Base-by-base conservation (phyloP, 2,888 invertebrate species). In the Melanostoma mellinum region DNA sequence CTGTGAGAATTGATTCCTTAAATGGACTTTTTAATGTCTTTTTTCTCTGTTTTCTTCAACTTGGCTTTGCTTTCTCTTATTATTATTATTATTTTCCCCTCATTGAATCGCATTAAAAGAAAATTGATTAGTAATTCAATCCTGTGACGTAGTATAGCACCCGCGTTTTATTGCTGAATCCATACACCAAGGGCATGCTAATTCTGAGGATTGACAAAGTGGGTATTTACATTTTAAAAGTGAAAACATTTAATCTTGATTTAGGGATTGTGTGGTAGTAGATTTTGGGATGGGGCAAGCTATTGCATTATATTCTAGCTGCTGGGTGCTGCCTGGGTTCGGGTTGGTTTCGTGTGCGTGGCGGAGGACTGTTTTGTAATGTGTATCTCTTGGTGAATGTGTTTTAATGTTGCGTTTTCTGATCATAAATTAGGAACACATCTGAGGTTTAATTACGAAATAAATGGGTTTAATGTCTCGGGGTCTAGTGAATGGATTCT, bases 61-160 rank as follows among this genome's bases (percentile, higher is more conserved):
- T 8, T 53, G 36, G 42, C 33, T 60, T 6, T 65, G 48, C 61
- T 72, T 67, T 76, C 67, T 53, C 67, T 76, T 80, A 75, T 75
- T 80, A 80, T 75, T 75, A 72, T 76, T 75, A 71, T 81, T 72
- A 65, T 65, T 81, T 76, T 55, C 44, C 77, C 67, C 80, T 55
- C 65, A 81, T 76, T 81, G 80, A 76, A 72, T 76, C 72, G 68
- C 68, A 82, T 68, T 77, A 69, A 82, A 77, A 77, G 58, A 48
- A 68, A 82, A 82, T 82, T 77, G 82, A 82, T 77, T 77, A 82
- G 77, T 77, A 82, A 76, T 82, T 77, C 72, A 76, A 76, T 81
- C 67, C 76, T 72, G 76, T 81, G 65, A 81, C 55, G 60, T 67
- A 42, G n/a, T 3, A 30, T 3, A 35, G n/a, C 42, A 56, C 52